Base-by-base conservation (phyloP, 2,888 invertebrate genomes). In the Pediacus dermestoides region DNA sequence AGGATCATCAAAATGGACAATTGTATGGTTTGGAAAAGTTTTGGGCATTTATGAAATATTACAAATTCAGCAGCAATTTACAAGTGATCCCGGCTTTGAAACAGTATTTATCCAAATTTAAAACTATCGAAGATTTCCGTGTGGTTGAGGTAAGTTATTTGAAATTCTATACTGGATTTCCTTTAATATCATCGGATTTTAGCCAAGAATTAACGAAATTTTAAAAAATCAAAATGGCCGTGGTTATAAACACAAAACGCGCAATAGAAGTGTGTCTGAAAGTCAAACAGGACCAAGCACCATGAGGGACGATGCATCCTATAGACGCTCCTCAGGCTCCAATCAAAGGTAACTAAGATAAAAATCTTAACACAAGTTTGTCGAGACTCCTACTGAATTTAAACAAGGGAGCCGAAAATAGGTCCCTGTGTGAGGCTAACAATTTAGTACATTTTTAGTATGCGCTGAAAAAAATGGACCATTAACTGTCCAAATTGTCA, bases 21-120 rank as follows among this genome's bases (percentile, higher is more conserved):
- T 76, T 96, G 34, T 99, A 99, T 71, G 99, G 97, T 14, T 73
- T 99, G 53, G 99, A 99, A 73, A 99, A 99, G 70, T 99, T 99
- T 73, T 96, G 97, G 94, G 96, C 96, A 30, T 99, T 97, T 77
- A 74, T 93, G 40, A 96, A 96, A 71, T 97, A 96, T 75, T 95
- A 90, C 72, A 90, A 87, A 67, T 82, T 89, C 62, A 80, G 85
- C 16, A 74, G 72, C 13, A 81, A 83, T 44, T 72, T 91, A 30
- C 80, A 82, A 44, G 86, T 91, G 21, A 83, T 85, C 47, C 75
- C 84, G 1, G 80, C 80, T 59, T 71, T 93, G 26, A 74, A 80
- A 44, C 83, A 81, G 36, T 80, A 81, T 63, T 72, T 93, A 38
- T 75, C 79, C 39, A 83, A 84, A 62, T 93, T 88, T 70, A 85